These are phyloP conservation scores for Anolis carolinensis DNA, from an alignment of 2,113 vertebrate species.

Conservation along the genomic window DNA sequence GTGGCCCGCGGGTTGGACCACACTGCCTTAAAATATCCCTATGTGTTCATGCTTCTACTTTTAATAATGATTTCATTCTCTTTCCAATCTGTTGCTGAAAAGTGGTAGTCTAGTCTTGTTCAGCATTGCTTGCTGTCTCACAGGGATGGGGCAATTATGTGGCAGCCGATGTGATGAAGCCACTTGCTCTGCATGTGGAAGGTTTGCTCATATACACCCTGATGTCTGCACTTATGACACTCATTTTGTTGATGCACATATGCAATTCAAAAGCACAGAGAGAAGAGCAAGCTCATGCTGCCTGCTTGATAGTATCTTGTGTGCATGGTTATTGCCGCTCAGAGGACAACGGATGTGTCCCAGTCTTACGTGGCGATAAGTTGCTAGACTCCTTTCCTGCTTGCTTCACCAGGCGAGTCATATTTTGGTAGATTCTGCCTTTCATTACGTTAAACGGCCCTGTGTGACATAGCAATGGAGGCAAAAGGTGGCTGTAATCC, in stretches of 20 bases:
- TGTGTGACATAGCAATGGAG: not conserved
- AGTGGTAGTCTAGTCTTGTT: not conserved
- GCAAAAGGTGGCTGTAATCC: too few species aligned
- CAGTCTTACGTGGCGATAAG: too few species aligned
- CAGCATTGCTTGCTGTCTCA: not conserved
- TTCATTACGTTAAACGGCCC: not conserved
- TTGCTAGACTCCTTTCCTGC: not conserved
- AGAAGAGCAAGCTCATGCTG: not conserved
- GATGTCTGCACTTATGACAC: not conserved
- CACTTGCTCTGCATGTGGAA: not conserved
- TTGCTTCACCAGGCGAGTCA: not conserved
- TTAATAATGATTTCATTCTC: too few species aligned
- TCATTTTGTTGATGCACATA: not conserved
- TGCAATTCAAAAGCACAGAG: not conserved
- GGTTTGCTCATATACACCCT: not conserved
- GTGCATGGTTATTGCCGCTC: not conserved
- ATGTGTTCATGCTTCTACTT: too few species aligned
- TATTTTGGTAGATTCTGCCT: not conserved
- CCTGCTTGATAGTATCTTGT: not conserved
- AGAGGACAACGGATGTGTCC: not conserved
- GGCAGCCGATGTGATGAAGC: too few species aligned
- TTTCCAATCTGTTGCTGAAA: not conserved
- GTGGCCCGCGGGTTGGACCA: too few species aligned
- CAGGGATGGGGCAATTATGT: too few species aligned
- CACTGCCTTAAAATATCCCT: too few species aligned